These are phyloP conservation scores for Ceratina calcarata DNA, from an alignment of 1,140 invertebrate species.

Conservation along the genomic window DNA sequence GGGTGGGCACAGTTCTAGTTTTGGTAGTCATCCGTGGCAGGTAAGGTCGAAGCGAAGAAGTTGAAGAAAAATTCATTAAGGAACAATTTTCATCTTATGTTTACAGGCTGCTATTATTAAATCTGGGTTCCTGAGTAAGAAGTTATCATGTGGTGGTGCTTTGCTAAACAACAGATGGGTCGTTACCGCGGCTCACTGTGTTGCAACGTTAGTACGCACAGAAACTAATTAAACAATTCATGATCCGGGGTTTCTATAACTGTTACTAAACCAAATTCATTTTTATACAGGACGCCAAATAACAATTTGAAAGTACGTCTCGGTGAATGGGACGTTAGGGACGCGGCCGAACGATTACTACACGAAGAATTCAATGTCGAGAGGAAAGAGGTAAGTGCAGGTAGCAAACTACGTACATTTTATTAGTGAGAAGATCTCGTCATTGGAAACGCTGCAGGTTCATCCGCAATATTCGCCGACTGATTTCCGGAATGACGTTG, in stretches of 20 bases:
- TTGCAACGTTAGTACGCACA: slow-evolving; percentile 88
- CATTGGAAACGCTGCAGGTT: slow-evolving; percentile 74
- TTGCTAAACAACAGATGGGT: slow-evolving; percentile 95
- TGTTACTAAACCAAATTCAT: background rate
- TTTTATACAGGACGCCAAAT: slow-evolving; percentile 84
- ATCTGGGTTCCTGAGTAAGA: slow-evolving; percentile 92
- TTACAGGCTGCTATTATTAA: slow-evolving; percentile 92
- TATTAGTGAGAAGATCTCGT: background rate
- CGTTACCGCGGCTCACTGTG: slow-evolving; percentile 93
- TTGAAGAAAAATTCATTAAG: background rate
- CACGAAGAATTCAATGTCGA: slow-evolving; percentile 95
- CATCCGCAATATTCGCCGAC: slow-evolving; percentile 93
- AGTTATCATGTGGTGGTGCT: slow-evolving; percentile 94
- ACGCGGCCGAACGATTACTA: slow-evolving; percentile 88
- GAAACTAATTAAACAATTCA: too few relatives aligned
- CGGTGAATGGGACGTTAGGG: slow-evolving; percentile 95
- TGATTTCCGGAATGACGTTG: slow-evolving; percentile 94
- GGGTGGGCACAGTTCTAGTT: slow-evolving; percentile 93
- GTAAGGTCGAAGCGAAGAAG: slow-evolving; percentile 68
- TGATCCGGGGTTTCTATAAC: too few relatives aligned
- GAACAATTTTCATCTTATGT: background rate
- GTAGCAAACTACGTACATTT: too few relatives aligned
- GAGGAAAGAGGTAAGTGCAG: slow-evolving; percentile 87
- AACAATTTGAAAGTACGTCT: slow-evolving; percentile 91
- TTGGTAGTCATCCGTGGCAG: slow-evolving; percentile 97